These are phyloP conservation scores for Holothuria leucospilota DNA, from an alignment of 53 echinoderm and acorn worm species.

Conservation along the genomic window DNA sequence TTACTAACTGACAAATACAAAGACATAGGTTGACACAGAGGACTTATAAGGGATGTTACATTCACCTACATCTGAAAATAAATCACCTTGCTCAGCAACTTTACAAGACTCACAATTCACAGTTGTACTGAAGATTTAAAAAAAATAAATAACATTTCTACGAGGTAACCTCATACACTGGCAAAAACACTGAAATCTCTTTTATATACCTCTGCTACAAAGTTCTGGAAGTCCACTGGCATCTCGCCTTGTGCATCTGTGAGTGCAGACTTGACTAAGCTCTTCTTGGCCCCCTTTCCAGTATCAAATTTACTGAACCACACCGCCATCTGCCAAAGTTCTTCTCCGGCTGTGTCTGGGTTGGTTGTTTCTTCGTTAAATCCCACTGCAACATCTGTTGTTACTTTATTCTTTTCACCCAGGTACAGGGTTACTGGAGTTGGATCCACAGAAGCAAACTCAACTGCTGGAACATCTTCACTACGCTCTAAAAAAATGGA, in stretches of 20 bases:
- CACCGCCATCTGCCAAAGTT: slow-evolving; percentile 67
- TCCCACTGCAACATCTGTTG: slow-evolving; percentile 23
- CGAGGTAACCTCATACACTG: no score
- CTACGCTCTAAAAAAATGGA: not conserved
- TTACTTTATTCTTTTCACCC: slow-evolving; percentile 9
- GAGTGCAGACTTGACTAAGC: not conserved
- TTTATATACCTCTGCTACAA: slow-evolving; percentile 34
- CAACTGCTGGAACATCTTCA: not conserved
- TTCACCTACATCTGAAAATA: no score
- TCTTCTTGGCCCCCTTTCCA: slow-evolving; percentile 53
- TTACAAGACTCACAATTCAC: no score
- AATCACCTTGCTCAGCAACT: no score
- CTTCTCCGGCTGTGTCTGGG: slow-evolving; percentile 6
- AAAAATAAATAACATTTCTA: no score
- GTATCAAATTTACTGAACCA: slow-evolving; percentile 63
- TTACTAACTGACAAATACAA: no score
- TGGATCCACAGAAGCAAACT: slow-evolving; percentile 12
- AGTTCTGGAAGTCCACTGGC: slow-evolving; percentile 35
- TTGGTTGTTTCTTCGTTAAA: slow-evolving; percentile 42
- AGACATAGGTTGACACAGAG: no score
- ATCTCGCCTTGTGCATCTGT: slow-evolving; percentile 30
- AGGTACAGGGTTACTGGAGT: slow-evolving; percentile 31
- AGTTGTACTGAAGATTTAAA: no score
- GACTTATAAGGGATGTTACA: no score
- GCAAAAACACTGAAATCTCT: no score